Conservation (phyloP, 2,113 vertebrate species). For the Panthera leo region DNA sequence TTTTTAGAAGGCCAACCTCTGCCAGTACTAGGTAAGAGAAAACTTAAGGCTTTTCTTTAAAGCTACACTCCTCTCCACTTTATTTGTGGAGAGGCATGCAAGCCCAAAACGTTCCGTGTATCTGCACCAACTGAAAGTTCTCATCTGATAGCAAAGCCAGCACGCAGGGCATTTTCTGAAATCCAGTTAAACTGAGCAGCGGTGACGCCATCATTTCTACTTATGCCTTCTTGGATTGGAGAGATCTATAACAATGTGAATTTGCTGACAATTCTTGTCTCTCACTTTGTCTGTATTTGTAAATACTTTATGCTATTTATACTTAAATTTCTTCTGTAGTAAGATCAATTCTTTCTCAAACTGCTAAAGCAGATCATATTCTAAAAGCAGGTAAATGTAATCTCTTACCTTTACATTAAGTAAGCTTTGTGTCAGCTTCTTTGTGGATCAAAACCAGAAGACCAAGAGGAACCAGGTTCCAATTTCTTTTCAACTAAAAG, state of each 20-base stretch:
- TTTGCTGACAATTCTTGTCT: not conserved
- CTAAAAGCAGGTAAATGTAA: conserved; percentile 52
- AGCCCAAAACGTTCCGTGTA: not conserved
- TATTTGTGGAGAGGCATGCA: not conserved
- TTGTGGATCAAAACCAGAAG: conserved; percentile 63
- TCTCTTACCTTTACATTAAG: conserved; percentile 71
- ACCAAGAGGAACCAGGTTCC: conserved; percentile 61
- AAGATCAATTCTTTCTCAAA: not conserved
- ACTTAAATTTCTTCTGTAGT: not conserved
- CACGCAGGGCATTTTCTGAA: not conserved
- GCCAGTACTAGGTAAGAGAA: not conserved
- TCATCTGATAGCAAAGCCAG: not conserved
- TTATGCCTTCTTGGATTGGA: not conserved
- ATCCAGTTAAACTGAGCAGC: not conserved
- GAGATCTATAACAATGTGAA: not conserved
- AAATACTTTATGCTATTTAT: not conserved
- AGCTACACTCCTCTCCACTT: not conserved
- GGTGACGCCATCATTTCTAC: not conserved
- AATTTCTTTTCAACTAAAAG: conserved; percentile 63
- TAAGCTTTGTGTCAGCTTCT: conserved; percentile 55
- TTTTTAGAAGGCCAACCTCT: not conserved
- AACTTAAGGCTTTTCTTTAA: not conserved
- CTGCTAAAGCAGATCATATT: not conserved
- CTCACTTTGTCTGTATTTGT: not conserved
- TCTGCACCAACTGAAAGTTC: not conserved